Base-by-base conservation (phyloP, 2,797 vertebrate species). In the Premnoplex brunnescens region DNA sequence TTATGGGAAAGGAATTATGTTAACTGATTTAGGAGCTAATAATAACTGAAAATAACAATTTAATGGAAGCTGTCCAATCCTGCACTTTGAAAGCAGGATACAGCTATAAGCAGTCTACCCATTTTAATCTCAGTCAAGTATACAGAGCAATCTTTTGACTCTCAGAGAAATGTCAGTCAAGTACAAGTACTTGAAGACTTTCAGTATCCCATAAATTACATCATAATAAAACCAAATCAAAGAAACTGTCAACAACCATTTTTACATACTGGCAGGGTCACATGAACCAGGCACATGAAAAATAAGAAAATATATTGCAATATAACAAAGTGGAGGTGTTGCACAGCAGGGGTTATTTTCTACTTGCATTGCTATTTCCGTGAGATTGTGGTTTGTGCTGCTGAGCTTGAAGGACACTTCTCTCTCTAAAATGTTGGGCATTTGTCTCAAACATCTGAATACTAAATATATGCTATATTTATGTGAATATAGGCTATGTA, bases 11-110 rank as follows among this genome's bases (percentile, higher is more conserved):
- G 89, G 92, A 92, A 96, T 97, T 96, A 80, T 89, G 95, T 94
- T 96, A 96, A 96, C 85, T 95, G 94, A 96, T 96, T 96, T 96
- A 92, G 91, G 88, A 95, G 80, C 91, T 96, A 94, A 94, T 92
- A 94, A 94, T 94, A 96, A 92, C 73, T 56, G 90, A 95, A 96
- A 95, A 96, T 88, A 95, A 92, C 91, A 96, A 91, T 93, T 91
- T 94, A 96, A 95, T 91, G 93, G 95, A 95, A 95, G 63, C 39
- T 22, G 95, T 97, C 95, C 94, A 95, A 85, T 91, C 81, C 69
- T 72, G 51, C 62, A 63, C 84, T 96, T 91, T 89, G 81, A 88
- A 91, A 85, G 84, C 76, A 85, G 87, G 68, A 88, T 78, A 81
- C 75, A 66, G 75, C 84, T 64, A 54, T 51, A 71, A 3, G 9